Percentiles rank a stretch among this genome's conserved stretches.
phyloP scores from a whole-genome alignment of 2,888 invertebrate species.

The Andricus curvator region DNA sequence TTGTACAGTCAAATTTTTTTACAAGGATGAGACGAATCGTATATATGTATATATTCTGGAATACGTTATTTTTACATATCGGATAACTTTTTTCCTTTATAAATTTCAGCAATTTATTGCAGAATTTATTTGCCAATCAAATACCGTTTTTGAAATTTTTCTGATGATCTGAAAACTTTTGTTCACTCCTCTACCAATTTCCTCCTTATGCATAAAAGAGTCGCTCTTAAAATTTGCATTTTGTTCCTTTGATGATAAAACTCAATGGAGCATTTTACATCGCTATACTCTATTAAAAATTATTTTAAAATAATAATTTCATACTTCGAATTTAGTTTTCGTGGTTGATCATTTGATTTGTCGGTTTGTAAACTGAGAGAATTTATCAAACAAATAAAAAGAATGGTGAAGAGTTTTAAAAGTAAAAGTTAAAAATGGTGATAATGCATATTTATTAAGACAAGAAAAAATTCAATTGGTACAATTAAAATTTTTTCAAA shows the following conservation, averaged over 20 bases:
- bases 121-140: neutral
- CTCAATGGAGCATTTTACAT: neutral
- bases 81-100: no score
- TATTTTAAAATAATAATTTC: neutral
- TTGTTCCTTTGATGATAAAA: neutral
- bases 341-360: no score
- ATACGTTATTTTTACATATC: no score
- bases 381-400: no score
- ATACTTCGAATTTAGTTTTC: no score
- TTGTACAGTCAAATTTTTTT: conserved; percentile 46
- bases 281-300: neutral
- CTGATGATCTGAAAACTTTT: neutral
- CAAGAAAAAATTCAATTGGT: no score
- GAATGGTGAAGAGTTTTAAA: no score
- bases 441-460: no score
- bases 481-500: no score
- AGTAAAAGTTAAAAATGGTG: no score
- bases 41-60: neutral
- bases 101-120: neutral
- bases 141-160: neutral
- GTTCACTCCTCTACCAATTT: neutral
- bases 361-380: no score
- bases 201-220: neutral
- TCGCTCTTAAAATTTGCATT: conserved; percentile 10
- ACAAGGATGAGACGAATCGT: neutral